Evolutionary conservation across 1,140 invertebrate genomes (phyloP), one percentile per base, ranked within the genome.

Genomic region (Drusus annulatus): DNA sequence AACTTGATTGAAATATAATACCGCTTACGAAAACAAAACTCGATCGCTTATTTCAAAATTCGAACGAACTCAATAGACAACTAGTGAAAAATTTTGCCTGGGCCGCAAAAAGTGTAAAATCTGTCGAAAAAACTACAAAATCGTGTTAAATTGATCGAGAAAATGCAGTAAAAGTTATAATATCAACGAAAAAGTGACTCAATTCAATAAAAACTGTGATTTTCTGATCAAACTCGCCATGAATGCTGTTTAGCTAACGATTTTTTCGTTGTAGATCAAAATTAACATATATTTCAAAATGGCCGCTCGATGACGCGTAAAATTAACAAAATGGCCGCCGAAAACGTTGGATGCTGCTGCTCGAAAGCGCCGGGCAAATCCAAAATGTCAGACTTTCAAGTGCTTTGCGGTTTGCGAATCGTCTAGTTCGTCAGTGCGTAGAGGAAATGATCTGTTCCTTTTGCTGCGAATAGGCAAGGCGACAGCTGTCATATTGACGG

Each of bases 381-480:
- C 25, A 16, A 65, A 65, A 28, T 31, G 68, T 28, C 19, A 71
- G 21, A 52, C 51, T 6, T 36, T 31, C 25, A 36, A n/a, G 36
- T 31, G n/a, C 15, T 50, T 71, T 45, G 19, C 15, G 45, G 19
- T 25, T 16, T 6, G 21, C n/a, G 15, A 23, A 19, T 21, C 16
- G 25, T 51, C 25, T 52, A n/a, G 19, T 8, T 21, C 68, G 68
- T 52, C 45, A 7, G 19, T 50, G 19, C 68, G 74, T 19, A 52
- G 76, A 25, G 65, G 50, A 60, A 58, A 52, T n/a, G 52, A 52
- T 17, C 69, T 83, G 17, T 83, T 83, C 76, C 62, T 83, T 21
- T 45, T 83, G 54, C 60, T 80, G 75, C 81, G 81, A 73, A 83
- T 83, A 80, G 65, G 50, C 1, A 63, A 56, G 15, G 23, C 19